Conservation (phyloP, 2,113 vertebrate species). For the Cynocephalus volans region DNA sequence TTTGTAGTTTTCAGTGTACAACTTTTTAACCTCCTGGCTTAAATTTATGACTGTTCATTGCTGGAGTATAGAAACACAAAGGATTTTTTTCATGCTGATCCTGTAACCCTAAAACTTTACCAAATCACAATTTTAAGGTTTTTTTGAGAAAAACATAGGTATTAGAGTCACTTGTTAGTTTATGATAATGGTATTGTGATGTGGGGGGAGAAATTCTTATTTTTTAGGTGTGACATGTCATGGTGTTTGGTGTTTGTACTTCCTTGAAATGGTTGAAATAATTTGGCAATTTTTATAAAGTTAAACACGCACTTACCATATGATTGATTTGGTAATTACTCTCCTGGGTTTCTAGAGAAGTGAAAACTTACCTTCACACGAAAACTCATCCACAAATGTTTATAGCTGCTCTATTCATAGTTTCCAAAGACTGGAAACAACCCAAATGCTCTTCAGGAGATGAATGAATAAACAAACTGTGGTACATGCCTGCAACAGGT, state of each 20-base stretch:
- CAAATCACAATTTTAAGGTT: neutral
- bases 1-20: neutral
- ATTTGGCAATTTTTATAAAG: neutral
- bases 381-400: neutral
- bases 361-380: neutral
- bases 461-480: neutral
- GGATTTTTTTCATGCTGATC: neutral
- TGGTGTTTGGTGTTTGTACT: neutral
- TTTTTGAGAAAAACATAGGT: neutral
- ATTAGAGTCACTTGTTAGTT: neutral
- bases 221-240: neutral
- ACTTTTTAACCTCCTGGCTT: neutral
- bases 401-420: neutral
- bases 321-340: too few species aligned
- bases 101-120: neutral
- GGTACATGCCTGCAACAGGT: neutral
- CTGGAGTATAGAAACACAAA: neutral
- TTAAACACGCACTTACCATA: neutral
- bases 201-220: neutral
- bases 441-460: neutral
- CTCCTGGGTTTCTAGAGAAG: neutral
- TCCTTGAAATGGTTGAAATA: neutral
- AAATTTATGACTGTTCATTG: neutral
- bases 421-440: constrained; percentile 21
- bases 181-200: neutral